A percentile compares a stretch with the other conserved stretches of the same genome.
phyloP scores from a whole-genome alignment of 2,113 vertebrate genomes.

The Caloenas nicobarica region DNA sequence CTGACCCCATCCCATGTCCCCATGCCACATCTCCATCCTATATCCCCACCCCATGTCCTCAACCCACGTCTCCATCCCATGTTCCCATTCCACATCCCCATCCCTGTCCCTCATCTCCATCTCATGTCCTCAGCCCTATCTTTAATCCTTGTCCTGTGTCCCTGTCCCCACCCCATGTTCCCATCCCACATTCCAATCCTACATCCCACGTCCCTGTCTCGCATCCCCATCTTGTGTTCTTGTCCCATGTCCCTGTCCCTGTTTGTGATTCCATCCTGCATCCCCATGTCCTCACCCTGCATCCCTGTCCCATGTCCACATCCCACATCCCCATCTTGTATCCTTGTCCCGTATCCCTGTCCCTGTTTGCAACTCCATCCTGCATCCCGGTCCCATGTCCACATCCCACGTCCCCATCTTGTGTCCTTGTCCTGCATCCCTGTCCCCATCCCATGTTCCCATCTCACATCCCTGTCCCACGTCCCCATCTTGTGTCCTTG shows the following conservation, averaged over 20 bases:
- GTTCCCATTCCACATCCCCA: too few relatives aligned
- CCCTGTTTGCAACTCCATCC: too few relatives aligned
- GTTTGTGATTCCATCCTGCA: neutral
- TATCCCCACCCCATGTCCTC: neutral
- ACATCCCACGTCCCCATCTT: too few relatives aligned
- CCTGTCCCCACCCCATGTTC: too few relatives aligned
- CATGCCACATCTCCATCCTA: too few relatives aligned
- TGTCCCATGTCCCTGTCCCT: rapidly evolving
- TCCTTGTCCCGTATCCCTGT: neutral
- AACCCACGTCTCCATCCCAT: neutral
- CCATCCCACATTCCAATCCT: neutral
- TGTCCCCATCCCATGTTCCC: neutral
- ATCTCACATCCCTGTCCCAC: too few relatives aligned
- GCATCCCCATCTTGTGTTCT: rapidly evolving
- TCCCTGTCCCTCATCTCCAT: neutral
- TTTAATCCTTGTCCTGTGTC: too few relatives aligned
- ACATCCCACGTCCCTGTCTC: neutral
- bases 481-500: too few relatives aligned
- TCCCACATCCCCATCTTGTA: neutral
- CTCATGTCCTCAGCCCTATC: too few relatives aligned
- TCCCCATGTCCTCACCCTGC: too few relatives aligned
- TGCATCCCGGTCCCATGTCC: neutral
- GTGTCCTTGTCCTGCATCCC: rapidly evolving
- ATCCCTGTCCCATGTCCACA: neutral
- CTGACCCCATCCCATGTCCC: too few relatives aligned